Conservation (phyloP, 2,113 vertebrate genomes). For the Pelecanus crispus region DNA sequence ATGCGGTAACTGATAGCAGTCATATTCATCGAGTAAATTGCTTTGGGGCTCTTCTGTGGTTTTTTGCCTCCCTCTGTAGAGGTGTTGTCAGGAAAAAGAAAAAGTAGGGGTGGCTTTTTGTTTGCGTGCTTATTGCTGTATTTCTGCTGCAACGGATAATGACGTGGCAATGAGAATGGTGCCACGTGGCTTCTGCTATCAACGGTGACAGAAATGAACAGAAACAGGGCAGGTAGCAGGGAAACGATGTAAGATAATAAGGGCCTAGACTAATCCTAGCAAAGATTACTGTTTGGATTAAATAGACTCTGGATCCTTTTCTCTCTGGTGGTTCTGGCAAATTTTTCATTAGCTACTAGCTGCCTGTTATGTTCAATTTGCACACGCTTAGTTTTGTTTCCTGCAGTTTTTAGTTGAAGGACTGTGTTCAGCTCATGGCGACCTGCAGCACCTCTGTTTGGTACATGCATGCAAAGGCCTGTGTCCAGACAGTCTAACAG, state of each 20-base stretch:
- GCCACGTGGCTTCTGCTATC: not conserved
- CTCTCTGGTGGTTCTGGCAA: not conserved
- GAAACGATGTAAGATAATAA: not conserved
- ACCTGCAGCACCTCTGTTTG: rapidly evolving
- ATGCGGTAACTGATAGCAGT: not conserved
- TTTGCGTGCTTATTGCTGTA: not conserved
- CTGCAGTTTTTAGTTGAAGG: not conserved
- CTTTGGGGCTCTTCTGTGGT: not conserved
- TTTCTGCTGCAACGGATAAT: not conserved
- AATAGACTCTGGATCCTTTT: not conserved
- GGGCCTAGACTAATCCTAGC: not conserved
- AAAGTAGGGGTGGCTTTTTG: not conserved
- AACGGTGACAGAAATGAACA: not conserved
- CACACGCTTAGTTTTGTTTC: not conserved
- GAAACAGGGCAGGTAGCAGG: not conserved
- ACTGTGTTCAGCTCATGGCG: rapidly evolving
- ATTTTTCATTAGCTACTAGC: not conserved
- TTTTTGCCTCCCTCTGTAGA: not conserved
- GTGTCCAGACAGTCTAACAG: not conserved
- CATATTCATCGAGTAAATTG: not conserved
- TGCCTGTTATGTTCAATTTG: not conserved
- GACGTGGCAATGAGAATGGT: not conserved
- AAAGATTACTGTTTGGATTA: not conserved
- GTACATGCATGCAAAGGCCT: not conserved
- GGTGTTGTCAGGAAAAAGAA: not conserved